Conservation (phyloP, 1,140 invertebrate species). For the Cheumatopsyche charites region DNA sequence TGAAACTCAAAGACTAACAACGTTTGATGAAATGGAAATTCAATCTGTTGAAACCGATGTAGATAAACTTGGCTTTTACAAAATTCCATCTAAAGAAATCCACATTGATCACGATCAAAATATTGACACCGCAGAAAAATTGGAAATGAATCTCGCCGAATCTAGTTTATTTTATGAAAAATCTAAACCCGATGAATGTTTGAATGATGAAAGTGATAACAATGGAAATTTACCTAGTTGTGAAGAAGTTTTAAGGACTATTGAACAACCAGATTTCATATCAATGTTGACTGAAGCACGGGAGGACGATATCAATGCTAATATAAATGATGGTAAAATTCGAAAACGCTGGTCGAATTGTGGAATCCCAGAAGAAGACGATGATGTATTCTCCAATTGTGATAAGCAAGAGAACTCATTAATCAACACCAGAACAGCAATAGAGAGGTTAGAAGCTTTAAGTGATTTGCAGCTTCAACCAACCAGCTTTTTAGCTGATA, state of each 20-base stretch:
- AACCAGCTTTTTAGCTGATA: constrained; percentile 57
- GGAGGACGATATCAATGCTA: constrained; percentile 1
- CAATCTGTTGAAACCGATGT: not conserved
- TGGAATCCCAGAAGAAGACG: constrained; percentile 20
- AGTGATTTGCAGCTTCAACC: constrained; percentile 56
- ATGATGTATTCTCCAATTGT: not conserved
- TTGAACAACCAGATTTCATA: constrained; percentile 48
- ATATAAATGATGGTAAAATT: constrained; percentile 23
- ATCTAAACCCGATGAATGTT: not conserved
- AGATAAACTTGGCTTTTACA: not conserved
- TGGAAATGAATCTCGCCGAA: not conserved
- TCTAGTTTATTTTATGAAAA: not conserved
- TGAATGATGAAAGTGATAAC: not conserved
- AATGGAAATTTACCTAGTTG: constrained; percentile 33
- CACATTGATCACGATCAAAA: constrained; percentile 24
- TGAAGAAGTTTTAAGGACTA: constrained; percentile 28
- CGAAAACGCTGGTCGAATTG: constrained; percentile 33
- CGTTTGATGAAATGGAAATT: constrained; percentile 20
- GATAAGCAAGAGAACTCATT: not conserved
- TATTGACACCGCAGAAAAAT: constrained; percentile 21
- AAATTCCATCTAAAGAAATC: not conserved
- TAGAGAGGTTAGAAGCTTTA: constrained; percentile 58
- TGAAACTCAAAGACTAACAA: not conserved
- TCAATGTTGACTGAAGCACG: constrained; percentile 43
- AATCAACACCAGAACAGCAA: constrained; percentile 51